Evolutionary conservation across 2,888 invertebrate genomes (phyloP).

Genomic region (Marronus borbonicus): DNA sequence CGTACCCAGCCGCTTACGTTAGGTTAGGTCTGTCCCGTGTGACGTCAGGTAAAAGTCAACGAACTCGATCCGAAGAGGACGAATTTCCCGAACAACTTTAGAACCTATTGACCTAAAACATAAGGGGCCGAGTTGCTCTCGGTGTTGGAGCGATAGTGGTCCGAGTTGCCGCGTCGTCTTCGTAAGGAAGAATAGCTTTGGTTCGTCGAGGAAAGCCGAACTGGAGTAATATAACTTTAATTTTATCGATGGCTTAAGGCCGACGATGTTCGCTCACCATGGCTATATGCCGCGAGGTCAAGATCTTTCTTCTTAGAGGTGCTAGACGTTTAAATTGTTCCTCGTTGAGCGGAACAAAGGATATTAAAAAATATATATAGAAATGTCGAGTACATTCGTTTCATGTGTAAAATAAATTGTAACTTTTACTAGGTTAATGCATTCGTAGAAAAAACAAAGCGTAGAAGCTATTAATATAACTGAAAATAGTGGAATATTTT

Average conservation of each 20-base stretch:
- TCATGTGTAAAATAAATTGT: too few species aligned
- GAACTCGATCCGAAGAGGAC: slow-evolving; percentile 61
- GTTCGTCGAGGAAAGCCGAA: slow-evolving; percentile 17
- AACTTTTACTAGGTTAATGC: too few species aligned
- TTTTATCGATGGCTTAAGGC: slow-evolving; percentile 26
- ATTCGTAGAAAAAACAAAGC: too few species aligned
- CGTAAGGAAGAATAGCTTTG: slow-evolving; percentile 12
- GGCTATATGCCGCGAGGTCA: slow-evolving; percentile 23
- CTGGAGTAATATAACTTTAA: slow-evolving; percentile 28
- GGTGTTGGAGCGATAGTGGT: neutral
- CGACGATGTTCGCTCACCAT: too few species aligned
- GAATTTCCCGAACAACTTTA: slow-evolving; percentile 61
- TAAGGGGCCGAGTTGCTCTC: slow-evolving; percentile 47
- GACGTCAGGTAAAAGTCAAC: slow-evolving; percentile 49
- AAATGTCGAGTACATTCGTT: too few species aligned
- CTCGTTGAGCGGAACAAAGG: too few species aligned
- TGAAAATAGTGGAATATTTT: too few species aligned
- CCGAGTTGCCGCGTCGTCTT: neutral
- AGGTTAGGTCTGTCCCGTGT: slow-evolving; percentile 61
- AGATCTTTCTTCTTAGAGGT: neutral
- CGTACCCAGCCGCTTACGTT: slow-evolving; percentile 61
- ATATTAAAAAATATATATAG: too few species aligned
- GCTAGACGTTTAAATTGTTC: neutral
- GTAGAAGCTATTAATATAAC: too few species aligned
- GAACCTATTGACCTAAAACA: slow-evolving; percentile 49